Conservation (phyloP, 2,113 vertebrate genomes). For the Hippocampus abdominalis region DNA sequence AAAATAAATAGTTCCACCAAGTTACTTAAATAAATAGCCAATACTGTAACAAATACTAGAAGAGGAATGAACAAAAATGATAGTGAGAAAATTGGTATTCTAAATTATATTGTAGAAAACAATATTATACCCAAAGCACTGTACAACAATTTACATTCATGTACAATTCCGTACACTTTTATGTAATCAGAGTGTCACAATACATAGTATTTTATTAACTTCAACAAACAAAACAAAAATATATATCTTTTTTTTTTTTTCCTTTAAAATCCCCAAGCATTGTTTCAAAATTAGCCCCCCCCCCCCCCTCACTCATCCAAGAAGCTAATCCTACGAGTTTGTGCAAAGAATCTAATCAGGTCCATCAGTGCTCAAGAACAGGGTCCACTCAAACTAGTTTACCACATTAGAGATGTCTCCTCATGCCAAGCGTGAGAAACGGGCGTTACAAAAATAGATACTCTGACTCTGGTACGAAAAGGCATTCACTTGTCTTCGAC, state of each 20-base stretch:
- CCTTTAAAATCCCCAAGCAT: slow-evolving; percentile 58
- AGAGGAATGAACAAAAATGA: slow-evolving; percentile 58
- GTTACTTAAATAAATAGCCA: slow-evolving; percentile 76
- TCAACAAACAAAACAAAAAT: slow-evolving; percentile 23
- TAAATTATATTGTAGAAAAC: slow-evolving; percentile 70
- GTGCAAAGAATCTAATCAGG: slow-evolving; percentile 75
- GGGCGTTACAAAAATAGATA: slow-evolving; percentile 40
- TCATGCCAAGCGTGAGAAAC: slow-evolving; percentile 38
- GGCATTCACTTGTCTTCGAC: slow-evolving; percentile 29
- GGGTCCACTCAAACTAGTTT: slow-evolving; percentile 60
- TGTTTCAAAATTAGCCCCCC: slow-evolving; percentile 62
- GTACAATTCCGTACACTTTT: slow-evolving; percentile 71
- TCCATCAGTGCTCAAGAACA: slow-evolving; percentile 69
- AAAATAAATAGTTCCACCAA: slow-evolving; percentile 79
- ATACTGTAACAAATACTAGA: slow-evolving; percentile 76
- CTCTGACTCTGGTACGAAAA: slow-evolving; percentile 34
- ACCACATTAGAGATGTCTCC: slow-evolving; percentile 56
- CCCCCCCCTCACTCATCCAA: slow-evolving; percentile 50
- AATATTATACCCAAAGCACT: slow-evolving; percentile 69
- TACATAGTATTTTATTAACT: slow-evolving; percentile 78
- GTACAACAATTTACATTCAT: slow-evolving; percentile 75
- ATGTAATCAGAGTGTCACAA: slow-evolving; percentile 74
- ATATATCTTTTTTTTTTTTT: neutral
- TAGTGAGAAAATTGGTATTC: slow-evolving; percentile 60
- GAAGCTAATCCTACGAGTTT: slow-evolving; percentile 67